Conservation (phyloP, 2,113 vertebrate genomes). For the Eretmochelys imbricata region DNA sequence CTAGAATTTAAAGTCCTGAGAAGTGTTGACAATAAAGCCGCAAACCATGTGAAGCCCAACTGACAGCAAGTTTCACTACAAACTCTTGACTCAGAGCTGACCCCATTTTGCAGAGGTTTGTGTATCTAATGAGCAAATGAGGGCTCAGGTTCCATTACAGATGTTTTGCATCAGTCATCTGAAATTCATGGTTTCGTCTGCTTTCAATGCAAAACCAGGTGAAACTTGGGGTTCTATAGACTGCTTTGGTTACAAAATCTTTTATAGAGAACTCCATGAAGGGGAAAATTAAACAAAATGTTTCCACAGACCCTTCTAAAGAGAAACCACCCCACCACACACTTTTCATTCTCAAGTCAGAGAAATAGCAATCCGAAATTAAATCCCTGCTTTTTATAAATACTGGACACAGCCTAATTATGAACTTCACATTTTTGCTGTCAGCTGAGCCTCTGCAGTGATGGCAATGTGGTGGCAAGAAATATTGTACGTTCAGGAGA, state of each 20-base stretch:
- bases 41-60: fast-evolving
- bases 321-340: not conserved
- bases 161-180: fast-evolving
- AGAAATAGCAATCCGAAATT: fast-evolving
- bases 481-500: not conserved
- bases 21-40: fast-evolving
- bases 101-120: not conserved
- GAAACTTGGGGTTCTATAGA: not conserved
- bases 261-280: not conserved
- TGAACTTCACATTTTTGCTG: not conserved
- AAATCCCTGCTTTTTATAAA: not conserved
- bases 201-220: fast-evolving
- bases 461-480: not conserved
- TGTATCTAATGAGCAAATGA: not conserved
- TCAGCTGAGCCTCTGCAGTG: not conserved
- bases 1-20: not conserved
- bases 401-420: not conserved
- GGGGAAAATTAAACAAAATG: fast-evolving
- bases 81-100: not conserved
- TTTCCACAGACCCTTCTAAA: not conserved
- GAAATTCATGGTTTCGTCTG: fast-evolving
- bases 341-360: not conserved
- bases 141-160: fast-evolving
- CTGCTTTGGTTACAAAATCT: fast-evolving
- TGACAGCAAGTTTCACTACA: not conserved